These are phyloP conservation scores for Pygoscelis antarcticus DNA, from an alignment of 2,113 vertebrate species.

Conservation along the genomic window DNA sequence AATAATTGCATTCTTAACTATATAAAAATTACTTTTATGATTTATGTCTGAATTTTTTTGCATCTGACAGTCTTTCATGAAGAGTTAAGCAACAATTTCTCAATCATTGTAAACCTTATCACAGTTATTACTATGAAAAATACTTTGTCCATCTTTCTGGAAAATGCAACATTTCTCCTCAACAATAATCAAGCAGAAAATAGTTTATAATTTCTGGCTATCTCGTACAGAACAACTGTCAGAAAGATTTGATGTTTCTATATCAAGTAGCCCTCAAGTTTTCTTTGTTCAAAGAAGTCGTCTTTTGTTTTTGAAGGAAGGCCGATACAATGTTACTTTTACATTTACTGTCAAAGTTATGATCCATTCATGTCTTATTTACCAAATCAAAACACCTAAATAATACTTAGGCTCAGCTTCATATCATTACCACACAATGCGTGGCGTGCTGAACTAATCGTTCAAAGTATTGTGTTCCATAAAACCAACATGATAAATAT, in stretches of 20 bases:
- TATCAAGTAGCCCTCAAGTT: background rate
- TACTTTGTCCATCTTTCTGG: background rate
- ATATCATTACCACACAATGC: background rate
- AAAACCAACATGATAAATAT: background rate
- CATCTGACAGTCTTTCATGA: background rate
- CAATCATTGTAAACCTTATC: background rate
- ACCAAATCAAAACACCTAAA: background rate
- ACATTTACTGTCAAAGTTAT: background rate
- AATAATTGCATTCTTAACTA: background rate
- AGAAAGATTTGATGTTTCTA: background rate
- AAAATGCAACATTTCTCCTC: background rate
- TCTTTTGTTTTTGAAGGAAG: background rate
- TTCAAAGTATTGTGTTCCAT: background rate
- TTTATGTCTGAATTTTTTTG: background rate
- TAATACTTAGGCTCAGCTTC: background rate
- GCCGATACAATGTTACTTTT: background rate
- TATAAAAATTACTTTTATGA: background rate
- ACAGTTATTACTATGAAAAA: background rate
- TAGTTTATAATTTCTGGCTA: background rate
- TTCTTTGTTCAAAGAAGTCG: background rate
- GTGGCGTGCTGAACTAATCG: background rate
- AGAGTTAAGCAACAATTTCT: background rate
- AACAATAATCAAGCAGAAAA: background rate
- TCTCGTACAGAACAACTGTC: background rate
- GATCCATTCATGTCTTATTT: background rate